Evolutionary conservation across 2,888 invertebrate species (phyloP).

Genomic region (Dynastes hyllus): DNA sequence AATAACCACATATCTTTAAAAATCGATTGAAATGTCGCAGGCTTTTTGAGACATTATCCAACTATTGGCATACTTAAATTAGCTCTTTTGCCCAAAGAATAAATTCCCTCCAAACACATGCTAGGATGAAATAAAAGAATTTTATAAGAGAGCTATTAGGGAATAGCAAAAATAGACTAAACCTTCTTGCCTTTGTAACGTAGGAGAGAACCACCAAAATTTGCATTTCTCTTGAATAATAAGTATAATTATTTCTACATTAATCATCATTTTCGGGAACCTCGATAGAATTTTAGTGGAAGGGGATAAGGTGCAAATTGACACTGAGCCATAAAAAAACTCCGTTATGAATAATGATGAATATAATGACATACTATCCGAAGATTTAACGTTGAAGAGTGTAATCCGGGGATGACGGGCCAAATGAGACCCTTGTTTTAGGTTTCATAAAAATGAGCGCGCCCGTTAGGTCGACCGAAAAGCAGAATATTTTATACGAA

Average conservation of each 20-base stretch:
- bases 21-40: too few relatives aligned
- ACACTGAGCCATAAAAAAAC: slow-evolving; percentile 25
- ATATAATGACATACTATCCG: slow-evolving; percentile 34
- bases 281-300: slow-evolving; percentile 26
- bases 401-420: slow-evolving; percentile 13
- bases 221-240: slow-evolving; percentile 21
- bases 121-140: too few relatives aligned
- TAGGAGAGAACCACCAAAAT: background rate
- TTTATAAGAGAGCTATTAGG: background rate
- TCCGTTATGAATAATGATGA: slow-evolving; percentile 34
- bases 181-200: background rate
- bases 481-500: background rate
- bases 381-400: slow-evolving; percentile 30
- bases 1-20: too few relatives aligned
- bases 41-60: too few relatives aligned
- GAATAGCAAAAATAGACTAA: background rate
- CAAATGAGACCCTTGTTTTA: slow-evolving; percentile 32
- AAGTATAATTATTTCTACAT: slow-evolving; percentile 26
- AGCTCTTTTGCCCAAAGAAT: too few relatives aligned
- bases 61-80: too few relatives aligned
- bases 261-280: slow-evolving; percentile 8
- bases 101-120: too few relatives aligned
- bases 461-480: background rate
- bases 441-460: slow-evolving; percentile 11
- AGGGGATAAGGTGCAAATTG: too few relatives aligned